A percentile compares a stretch with the other conserved stretches of the same genome.
Conservation (phyloP, 2,797 vertebrate genomes). For the Hipposideros larvatus region DNA sequence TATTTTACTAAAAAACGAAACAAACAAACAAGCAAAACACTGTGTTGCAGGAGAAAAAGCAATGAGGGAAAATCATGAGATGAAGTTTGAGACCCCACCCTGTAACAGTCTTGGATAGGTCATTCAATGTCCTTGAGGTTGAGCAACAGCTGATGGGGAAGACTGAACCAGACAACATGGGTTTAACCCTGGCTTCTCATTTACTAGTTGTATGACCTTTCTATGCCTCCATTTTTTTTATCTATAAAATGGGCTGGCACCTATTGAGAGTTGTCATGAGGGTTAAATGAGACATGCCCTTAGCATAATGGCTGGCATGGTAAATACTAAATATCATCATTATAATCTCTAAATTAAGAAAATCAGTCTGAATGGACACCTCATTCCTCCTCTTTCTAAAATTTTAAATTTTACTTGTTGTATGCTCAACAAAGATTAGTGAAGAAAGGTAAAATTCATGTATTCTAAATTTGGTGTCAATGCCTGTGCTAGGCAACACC, state of each 20-base stretch:
- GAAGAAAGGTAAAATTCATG: neutral
- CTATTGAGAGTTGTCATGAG: neutral
- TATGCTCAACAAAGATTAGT: neutral
- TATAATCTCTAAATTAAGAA: neutral
- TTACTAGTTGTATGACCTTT: neutral
- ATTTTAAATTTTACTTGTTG: neutral
- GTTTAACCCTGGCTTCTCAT: neutral
- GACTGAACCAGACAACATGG: neutral
- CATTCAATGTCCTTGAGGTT: neutral
- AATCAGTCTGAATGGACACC: neutral
- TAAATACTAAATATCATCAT: neutral
- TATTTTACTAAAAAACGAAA: neutral
- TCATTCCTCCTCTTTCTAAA: neutral
- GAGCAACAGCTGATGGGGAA: neutral
- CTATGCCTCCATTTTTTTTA: neutral
- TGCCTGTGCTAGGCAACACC: neutral
- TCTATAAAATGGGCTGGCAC: neutral
- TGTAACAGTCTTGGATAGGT: neutral
- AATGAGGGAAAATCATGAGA: neutral
- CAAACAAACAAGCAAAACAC: neutral
- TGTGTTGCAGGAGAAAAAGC: neutral
- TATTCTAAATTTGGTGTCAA: neutral
- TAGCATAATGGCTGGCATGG: neutral
- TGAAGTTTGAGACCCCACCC: neutral
- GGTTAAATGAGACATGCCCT: neutral